Base-by-base conservation (phyloP, 2,888 invertebrate species). In the Magallana nippona region DNA sequence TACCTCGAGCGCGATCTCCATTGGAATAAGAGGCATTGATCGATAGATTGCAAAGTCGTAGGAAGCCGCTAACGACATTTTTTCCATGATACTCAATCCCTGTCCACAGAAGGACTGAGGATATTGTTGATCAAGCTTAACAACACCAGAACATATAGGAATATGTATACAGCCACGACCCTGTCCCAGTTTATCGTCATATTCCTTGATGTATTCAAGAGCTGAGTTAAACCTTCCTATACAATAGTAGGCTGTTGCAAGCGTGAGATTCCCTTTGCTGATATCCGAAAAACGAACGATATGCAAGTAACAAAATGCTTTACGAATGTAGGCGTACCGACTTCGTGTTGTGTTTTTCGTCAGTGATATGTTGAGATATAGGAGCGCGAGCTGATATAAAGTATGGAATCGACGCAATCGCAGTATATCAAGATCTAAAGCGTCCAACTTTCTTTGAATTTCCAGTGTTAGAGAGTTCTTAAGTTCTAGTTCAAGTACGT, bases 231-330 rank as follows among this genome's bases (percentile, higher is more conserved):
- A 19, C 13, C 55, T 78, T 1, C 78, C 78, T 2, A 78, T 17
- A 10, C 44, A 44, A 11, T 78, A 55, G 17, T 78, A 78, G 13
- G 19, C 55, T 10, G 78, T 78, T 17, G 78, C 78, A 8, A 78
- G 19, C 13, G 55, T 55, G 17, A 78, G 55, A 17, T 44, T 78
- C 17, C 78, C 78, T 78, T 55, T 78, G 55, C 78, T 78, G 78
- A 78, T 78, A 55, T 78, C 78, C 19, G 55, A 44, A 17, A 13
- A 10, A 55, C 78, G 17, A 15, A 19, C 19, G 19, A 44, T 3
- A 15, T 78, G 5, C 15, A 78, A 19, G 15, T n/a, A 19, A 17
- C 55, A 5, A 44, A 78, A 17, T 10, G 55, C 55, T 55, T 44
- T n/a, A 17, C 55, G 19, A 10, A 78, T 78, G 15, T 19, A 3